These are phyloP conservation scores for Dasysyrphus albostriatus DNA, from an alignment of 2,888 invertebrate genomes.

Conservation along the genomic window DNA sequence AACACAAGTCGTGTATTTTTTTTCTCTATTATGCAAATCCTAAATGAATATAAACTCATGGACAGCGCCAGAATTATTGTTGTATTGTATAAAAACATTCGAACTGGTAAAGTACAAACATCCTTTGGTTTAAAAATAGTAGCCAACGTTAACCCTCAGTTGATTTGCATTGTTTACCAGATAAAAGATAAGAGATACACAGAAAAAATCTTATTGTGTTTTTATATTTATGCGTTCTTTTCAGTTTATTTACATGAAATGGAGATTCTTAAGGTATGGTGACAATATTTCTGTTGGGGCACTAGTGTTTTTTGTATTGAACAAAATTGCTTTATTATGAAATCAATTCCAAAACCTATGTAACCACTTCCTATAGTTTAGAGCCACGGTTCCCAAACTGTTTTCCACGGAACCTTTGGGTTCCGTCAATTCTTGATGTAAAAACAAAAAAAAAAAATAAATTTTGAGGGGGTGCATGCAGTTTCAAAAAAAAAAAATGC, in stretches of 20 bases:
- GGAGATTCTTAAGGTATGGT: no score
- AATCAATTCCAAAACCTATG: no score
- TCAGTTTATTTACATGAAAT: neutral
- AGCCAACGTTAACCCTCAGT: slow-evolving; percentile 25
- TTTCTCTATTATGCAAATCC: neutral
- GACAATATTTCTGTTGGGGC: no score
- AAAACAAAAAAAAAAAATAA: no score
- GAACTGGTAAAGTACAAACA: slow-evolving; percentile 51
- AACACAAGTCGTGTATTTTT: neutral
- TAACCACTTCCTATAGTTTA: no score
- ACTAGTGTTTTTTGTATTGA: no score
- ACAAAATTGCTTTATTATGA: no score
- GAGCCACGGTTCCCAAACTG: no score
- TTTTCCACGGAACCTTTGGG: no score
- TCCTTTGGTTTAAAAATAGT: slow-evolving; percentile 64
- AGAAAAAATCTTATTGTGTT: neutral
- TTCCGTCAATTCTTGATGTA: no score
- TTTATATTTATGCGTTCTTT: neutral
- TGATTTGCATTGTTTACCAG: slow-evolving; percentile 23
- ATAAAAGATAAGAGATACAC: slow-evolving; percentile 20
- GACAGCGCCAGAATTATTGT: neutral
- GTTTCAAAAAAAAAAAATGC: no score
- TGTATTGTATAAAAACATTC: slow-evolving; percentile 27
- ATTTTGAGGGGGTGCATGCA: no score
- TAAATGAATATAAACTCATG: neutral